Evolutionary conservation across 2,113 vertebrate species (phyloP).

Genomic region (Talpa occidentalis): DNA sequence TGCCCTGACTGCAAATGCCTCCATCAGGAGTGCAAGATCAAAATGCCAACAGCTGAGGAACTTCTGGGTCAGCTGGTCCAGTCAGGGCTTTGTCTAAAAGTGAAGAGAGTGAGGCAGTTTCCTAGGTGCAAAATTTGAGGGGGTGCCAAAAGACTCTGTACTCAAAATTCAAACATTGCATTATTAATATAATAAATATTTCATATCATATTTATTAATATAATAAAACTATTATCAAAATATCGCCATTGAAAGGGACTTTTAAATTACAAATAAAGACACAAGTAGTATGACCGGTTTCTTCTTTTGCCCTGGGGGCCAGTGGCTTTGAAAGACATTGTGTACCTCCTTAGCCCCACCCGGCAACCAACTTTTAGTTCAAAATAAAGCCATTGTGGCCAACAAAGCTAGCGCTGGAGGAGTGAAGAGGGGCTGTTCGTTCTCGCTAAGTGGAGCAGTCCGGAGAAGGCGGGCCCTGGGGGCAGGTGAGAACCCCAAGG

Average conservation of each 20-base stretch:
- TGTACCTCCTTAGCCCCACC: no score
- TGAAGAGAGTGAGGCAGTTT: background rate
- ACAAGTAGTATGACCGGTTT: background rate
- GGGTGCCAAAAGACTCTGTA: background rate
- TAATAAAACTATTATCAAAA: background rate
- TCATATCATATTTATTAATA: background rate
- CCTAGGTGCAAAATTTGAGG: background rate
- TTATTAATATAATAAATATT: background rate
- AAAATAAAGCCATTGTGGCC: background rate
- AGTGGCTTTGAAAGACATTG: background rate
- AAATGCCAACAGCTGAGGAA: background rate
- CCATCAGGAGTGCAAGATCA: background rate
- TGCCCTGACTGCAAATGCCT: background rate
- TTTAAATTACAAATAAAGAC: background rate
- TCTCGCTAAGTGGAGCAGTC: accelerated
- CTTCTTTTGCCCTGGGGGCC: background rate
- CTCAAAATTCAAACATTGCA: background rate
- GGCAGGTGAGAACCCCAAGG: accelerated
- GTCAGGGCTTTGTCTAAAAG: no score
- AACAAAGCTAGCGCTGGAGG: no score
- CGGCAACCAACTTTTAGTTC: accelerated
- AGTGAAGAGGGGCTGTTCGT: accelerated
- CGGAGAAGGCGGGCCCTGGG: accelerated
- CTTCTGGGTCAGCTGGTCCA: no score
- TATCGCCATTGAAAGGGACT: background rate